phyloP scores from a whole-genome alignment of 2,888 invertebrate species.

The Diadegma fenestrale region DNA sequence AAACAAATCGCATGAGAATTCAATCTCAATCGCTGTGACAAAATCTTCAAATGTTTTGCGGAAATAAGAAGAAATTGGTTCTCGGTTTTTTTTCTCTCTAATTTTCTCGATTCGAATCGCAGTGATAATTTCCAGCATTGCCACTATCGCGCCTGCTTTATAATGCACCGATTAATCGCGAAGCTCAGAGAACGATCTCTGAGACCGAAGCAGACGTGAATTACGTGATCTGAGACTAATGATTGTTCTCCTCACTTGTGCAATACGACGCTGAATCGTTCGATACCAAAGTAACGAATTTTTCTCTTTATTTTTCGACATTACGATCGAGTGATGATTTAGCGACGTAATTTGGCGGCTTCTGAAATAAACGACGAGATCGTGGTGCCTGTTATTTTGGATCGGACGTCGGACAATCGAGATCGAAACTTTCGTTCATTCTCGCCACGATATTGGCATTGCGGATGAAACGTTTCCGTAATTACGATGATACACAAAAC shows the following conservation, averaged over 20 bases:
- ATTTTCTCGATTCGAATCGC: not conserved
- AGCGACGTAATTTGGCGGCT: not conserved
- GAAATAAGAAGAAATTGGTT: not conserved
- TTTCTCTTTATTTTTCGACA: not conserved
- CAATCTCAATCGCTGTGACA: too few relatives aligned
- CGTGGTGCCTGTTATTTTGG: not conserved
- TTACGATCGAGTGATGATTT: not conserved
- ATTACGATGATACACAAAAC: slow-evolving; percentile 1
- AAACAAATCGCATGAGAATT: too few relatives aligned
- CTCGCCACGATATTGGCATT: not conserved
- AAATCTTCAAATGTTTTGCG: not conserved
- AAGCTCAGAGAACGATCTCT: slow-evolving; percentile 5
- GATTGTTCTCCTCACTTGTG: not conserved
- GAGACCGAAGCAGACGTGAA: not conserved
- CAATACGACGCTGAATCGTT: not conserved
- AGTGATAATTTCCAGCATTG: not conserved
- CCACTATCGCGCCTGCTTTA: not conserved
- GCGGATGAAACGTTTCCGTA: not conserved
- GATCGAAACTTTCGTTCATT: not conserved
- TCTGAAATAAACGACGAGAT: not conserved
- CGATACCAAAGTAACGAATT: not conserved
- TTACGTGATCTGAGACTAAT: slow-evolving; percentile 8
- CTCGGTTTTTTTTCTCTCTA: not conserved
- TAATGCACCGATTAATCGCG: slow-evolving; percentile 2
- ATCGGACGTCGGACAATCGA: not conserved